Evolutionary conservation across 2,797 vertebrate genomes (phyloP).

Genomic region (Anas bahamensis): DNA sequence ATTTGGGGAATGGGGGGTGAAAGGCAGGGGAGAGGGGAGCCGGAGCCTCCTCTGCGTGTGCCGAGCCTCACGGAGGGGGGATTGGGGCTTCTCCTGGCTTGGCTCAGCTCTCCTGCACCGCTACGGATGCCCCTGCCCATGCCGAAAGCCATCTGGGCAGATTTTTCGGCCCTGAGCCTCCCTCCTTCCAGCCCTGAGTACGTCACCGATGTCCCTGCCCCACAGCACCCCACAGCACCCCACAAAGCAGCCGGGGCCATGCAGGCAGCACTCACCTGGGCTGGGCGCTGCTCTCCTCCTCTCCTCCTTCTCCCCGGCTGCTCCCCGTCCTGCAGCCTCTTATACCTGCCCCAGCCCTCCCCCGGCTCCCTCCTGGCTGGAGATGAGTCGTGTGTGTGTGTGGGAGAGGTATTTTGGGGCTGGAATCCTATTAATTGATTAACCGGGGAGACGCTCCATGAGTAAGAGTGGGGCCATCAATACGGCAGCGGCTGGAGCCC

Average conservation of each 20-base stretch:
- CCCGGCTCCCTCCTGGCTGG: background rate
- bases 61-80: background rate
- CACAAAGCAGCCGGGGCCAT: background rate
- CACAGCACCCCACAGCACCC: rapidly evolving
- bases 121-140: rapidly evolving
- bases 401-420: background rate
- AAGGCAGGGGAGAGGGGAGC: background rate
- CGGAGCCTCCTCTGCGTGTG: background rate
- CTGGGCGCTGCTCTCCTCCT: background rate
- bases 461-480: conserved; percentile 66
- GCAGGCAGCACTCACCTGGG: conserved; percentile 8
- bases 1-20: rapidly evolving
- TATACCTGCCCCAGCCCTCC: conserved; percentile 32
- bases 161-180: background rate
- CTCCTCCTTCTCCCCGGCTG: background rate
- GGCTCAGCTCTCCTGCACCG: rapidly evolving
- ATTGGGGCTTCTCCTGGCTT: rapidly evolving
- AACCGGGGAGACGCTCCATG: background rate
- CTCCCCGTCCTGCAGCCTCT: conserved; percentile 8
- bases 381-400: background rate
- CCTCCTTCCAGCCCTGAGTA: background rate
- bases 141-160: background rate
- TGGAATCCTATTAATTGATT: conserved; percentile 69
- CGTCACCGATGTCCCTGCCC: rapidly evolving
- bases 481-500: background rate